Percentiles rank a stretch among this genome's conserved stretches.
Evolutionary conservation across 2,888 invertebrate genomes (phyloP).

Genomic region (Perdita meconis): DNA sequence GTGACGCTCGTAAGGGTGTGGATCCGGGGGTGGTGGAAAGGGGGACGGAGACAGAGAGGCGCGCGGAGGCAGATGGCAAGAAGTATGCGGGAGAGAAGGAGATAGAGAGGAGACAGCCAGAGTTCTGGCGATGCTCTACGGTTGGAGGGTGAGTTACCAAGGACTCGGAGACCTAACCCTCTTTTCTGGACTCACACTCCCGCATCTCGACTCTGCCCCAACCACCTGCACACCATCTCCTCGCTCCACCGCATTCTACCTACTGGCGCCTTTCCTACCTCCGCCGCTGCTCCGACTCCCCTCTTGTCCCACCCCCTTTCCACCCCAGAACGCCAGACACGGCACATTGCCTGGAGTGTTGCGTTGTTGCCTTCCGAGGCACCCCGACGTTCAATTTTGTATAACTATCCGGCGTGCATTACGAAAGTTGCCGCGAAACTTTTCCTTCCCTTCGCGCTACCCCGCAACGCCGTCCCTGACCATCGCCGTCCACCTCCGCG

Average conservation of each 20-base stretch:
- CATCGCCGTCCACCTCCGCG: conserved; percentile 28
- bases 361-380: conserved; percentile 73
- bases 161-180: conserved; percentile 82
- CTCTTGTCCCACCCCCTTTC: conserved; percentile 47
- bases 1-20: conserved; percentile 65
- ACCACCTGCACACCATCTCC: conserved; percentile 64
- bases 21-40: conserved; percentile 49
- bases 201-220: conserved; percentile 73
- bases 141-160: conserved; percentile 78
- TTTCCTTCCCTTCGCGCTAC: conserved; percentile 60
- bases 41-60: conserved; percentile 40
- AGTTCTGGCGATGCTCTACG: conserved; percentile 79
- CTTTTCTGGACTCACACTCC: conserved; percentile 82
- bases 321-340: conserved; percentile 65
- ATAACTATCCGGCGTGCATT: conserved; percentile 75
- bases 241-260: conserved; percentile 61
- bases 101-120: conserved; percentile 72
- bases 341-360: conserved; percentile 76
- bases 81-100: conserved; percentile 64
- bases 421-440: conserved; percentile 74
- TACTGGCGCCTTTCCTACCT: conserved; percentile 61
- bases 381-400: conserved; percentile 78
- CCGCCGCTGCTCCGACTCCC: conserved; percentile 48
- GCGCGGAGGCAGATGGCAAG: conserved; percentile 57
- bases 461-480: conserved; percentile 44